These are phyloP conservation scores for Galerucella pusilla DNA, from an alignment of 2,888 invertebrate species.

Conservation along the genomic window DNA sequence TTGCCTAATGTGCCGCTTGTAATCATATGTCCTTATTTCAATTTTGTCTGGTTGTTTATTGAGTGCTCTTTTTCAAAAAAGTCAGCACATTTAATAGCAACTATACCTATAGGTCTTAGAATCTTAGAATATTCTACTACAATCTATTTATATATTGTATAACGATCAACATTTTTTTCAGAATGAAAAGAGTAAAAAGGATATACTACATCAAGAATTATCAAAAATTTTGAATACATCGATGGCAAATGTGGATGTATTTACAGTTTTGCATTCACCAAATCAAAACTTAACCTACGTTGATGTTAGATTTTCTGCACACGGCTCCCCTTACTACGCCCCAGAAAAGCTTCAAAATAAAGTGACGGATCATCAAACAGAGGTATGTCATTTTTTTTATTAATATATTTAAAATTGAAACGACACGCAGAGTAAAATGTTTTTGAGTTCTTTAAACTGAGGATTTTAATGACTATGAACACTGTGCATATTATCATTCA, in stretches of 20 bases:
- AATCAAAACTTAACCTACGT: conserved; percentile 71
- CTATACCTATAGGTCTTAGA: too few relatives aligned
- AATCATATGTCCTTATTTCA: too few relatives aligned
- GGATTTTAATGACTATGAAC: too few relatives aligned
- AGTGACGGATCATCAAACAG: conserved; percentile 77
- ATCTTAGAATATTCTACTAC: too few relatives aligned
- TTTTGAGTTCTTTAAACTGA: too few relatives aligned
- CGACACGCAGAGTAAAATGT: too few relatives aligned
- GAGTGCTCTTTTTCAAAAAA: too few relatives aligned
- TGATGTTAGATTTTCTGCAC: conserved; percentile 92
- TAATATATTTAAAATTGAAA: background rate
- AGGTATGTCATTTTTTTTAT: conserved; percentile 64
- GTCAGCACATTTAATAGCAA: too few relatives aligned
- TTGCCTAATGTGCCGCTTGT: too few relatives aligned
- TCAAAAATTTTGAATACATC: conserved; percentile 82
- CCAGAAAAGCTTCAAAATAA: conserved; percentile 89
- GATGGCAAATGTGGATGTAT: conserved; percentile 88
- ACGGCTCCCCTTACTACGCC: conserved; percentile 93
- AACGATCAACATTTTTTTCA: conserved; percentile 53
- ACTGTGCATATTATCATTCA: background rate
- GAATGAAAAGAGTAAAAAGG: conserved; percentile 76
- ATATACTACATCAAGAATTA: conserved; percentile 71
- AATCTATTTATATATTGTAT: too few relatives aligned
- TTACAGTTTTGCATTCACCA: conserved; percentile 84
- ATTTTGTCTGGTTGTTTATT: too few relatives aligned